Evolutionary conservation across 2,797 vertebrate species (phyloP).

Genomic region (Podargus strigoides): DNA sequence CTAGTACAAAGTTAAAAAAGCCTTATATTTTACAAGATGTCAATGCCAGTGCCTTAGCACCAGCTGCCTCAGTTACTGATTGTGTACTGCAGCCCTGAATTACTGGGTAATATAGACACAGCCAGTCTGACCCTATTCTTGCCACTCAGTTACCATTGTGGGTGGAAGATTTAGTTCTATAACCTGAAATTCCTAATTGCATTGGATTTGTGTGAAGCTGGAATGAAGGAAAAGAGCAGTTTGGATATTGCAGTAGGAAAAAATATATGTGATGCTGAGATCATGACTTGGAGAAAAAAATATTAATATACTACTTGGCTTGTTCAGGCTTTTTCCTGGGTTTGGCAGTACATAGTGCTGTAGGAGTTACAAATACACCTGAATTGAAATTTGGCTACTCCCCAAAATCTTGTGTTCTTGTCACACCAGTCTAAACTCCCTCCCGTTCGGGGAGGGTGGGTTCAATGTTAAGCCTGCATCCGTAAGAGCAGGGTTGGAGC

Average conservation of each 20-base stretch:
- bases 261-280: background rate
- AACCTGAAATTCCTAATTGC: background rate
- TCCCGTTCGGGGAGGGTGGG: background rate
- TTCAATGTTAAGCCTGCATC: background rate
- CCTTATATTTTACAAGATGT: accelerated
- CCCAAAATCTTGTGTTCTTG: background rate
- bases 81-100: background rate
- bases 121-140: background rate
- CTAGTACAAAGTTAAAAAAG: background rate
- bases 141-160: too few relatives aligned
- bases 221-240: background rate
- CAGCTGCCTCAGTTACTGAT: background rate
- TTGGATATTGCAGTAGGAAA: background rate
- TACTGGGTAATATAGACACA: background rate
- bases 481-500: background rate
- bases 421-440: background rate
- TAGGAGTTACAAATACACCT: background rate
- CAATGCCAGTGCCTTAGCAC: background rate
- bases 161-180: background rate
- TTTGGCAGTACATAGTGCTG: background rate
- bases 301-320: background rate
- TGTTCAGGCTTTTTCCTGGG: background rate
- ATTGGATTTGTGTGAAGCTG: background rate
- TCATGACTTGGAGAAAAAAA: too few relatives aligned
- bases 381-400: background rate